phyloP scores from a whole-genome alignment of 2,113 vertebrate species.

The Miniopterus natalensis region DNA sequence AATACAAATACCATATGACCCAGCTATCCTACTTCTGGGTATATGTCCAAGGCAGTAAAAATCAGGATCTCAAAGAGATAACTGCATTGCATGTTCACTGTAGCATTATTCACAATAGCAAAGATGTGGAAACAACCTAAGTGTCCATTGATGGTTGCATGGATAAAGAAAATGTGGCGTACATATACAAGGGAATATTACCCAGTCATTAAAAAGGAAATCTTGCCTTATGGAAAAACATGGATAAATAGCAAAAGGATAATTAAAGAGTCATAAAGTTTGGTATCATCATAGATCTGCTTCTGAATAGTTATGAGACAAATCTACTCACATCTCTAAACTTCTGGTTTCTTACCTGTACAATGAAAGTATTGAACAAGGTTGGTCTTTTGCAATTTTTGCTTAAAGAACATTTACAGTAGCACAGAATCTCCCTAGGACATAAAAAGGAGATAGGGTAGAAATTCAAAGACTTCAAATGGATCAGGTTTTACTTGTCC shows the following conservation, averaged over 20 bases:
- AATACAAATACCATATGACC: neutral
- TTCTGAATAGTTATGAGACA: conserved; percentile 11
- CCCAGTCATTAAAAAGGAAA: neutral
- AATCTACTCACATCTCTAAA: neutral
- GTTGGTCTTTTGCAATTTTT: neutral
- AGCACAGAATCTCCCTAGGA: neutral
- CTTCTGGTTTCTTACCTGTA: neutral
- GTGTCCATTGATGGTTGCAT: neutral
- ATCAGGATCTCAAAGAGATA: neutral
- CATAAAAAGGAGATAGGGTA: neutral
- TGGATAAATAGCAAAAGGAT: conserved; percentile 12
- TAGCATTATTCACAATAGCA: neutral
- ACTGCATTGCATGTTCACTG: neutral
- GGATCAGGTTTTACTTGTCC: neutral
- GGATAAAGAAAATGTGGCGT: neutral
- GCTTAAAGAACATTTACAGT: neutral
- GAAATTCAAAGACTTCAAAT: conserved; percentile 14
- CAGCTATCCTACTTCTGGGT: neutral
- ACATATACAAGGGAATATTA: neutral
- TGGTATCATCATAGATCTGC: neutral
- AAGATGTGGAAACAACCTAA: neutral
- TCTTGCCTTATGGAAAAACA: neutral
- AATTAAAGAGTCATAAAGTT: neutral
- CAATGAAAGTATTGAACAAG: neutral
- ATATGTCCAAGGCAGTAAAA: neutral